Base-by-base conservation (phyloP, 1,140 invertebrate species). In the Drosophila eugracilis region DNA sequence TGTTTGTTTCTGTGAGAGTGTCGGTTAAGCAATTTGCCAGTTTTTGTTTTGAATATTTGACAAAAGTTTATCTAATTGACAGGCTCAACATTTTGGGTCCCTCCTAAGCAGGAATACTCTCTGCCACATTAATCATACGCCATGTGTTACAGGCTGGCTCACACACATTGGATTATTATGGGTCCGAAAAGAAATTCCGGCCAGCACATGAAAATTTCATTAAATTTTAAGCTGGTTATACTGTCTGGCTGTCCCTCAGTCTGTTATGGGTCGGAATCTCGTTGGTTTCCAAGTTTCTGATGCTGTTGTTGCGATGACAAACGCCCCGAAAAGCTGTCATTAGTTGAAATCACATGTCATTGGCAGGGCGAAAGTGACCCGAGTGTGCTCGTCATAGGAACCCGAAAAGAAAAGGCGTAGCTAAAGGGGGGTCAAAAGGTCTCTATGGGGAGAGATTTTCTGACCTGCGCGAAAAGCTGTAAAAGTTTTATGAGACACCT, bases 271-370 rank as follows among this genome's bases (percentile, higher is more conserved):
- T n/a, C 21, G 41, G 17, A 34, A 17, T 24, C 36, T 42, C 30
- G 70, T 15, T 32, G 67, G 14, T 48, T 19, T 26, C 14, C n/a
- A n/a, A 34, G 32, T 30, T 48, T 50, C n/a, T 67, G 24, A 17
- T 52, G 30, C 15, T 52, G 52, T 36, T 58, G 45, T 30, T 65
- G 19, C 26, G 55, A 55, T 49, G 57, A 58, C 66, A 73, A 50
- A 70, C 62, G 63, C 48, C 60, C 69, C 73, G 22, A 67, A 66
- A 86, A 85, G 50, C 81, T 85, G 83, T 75, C 81, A 85, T 85
- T 86, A 86, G 81, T 81, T 81, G 73, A 86, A 85, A 85, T 85
- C 81, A 86, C 81, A 85, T 86, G 83, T 85, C 81, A 86, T 66
- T 69, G 83, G 49, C 81, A 81, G 73, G 59, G 57, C 60, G 45